Percentiles rank a stretch among this genome's conserved stretches.
phyloP scores from a whole-genome alignment of 1,140 invertebrate genomes.

The Camponotus floridanus region DNA sequence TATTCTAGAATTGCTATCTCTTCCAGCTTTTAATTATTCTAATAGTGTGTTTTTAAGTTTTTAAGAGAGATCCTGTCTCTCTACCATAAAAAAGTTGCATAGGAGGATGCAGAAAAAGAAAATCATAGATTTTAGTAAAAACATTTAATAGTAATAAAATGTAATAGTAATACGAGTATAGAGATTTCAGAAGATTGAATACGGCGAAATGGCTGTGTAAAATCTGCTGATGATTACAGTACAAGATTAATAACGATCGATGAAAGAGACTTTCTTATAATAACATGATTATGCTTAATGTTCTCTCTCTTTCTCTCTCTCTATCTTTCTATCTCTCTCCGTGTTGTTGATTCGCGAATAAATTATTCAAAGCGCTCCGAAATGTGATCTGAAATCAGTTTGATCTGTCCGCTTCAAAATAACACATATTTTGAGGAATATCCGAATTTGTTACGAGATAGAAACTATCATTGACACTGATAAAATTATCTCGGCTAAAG shows the following conservation, averaged over 20 bases:
- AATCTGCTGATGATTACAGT: constrained; percentile 22
- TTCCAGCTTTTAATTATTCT: constrained; percentile 12
- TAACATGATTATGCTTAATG: constrained; percentile 5
- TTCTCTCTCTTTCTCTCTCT: too few relatives aligned
- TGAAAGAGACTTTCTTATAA: constrained; percentile 21
- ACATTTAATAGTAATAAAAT: constrained; percentile 15
- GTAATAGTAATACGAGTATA: not conserved
- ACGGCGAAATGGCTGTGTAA: not conserved
- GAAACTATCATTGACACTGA: not conserved
- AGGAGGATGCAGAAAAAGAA: not conserved
- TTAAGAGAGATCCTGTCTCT: not conserved
- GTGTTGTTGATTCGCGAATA: not conserved
- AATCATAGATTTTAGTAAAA: not conserved
- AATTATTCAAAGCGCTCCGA: not conserved
- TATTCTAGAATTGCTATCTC: not conserved
- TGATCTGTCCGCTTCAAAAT: constrained; percentile 15
- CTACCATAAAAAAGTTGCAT: constrained; percentile 9
- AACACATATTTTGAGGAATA: not conserved
- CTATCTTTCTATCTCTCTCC: too few relatives aligned
- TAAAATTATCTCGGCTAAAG: not conserved
- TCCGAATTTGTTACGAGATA: constrained; percentile 18
- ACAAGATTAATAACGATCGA: constrained; percentile 3
- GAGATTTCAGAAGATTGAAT: constrained; percentile 13
- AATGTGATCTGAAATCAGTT: constrained; percentile 7
- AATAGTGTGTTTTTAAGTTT: not conserved